Conservation (phyloP, 2,888 invertebrate genomes). For the Chalcosyrphus nemorum region DNA sequence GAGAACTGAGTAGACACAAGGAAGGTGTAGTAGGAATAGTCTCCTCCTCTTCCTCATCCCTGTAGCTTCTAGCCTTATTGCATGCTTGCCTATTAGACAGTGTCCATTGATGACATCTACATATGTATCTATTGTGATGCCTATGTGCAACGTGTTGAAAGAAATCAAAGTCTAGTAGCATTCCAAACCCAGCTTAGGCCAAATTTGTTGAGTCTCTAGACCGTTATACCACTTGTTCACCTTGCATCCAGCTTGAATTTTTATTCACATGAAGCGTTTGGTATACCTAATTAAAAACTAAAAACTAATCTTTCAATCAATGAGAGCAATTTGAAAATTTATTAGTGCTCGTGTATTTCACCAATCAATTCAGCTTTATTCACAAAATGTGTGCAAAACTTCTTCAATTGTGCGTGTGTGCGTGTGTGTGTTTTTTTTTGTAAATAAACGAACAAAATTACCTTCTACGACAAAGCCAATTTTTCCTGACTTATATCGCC, state of each 20-base stretch:
- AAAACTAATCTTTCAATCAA: neutral
- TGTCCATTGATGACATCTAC: no score
- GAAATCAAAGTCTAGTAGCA: no score
- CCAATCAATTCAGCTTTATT: neutral
- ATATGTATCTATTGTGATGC: no score
- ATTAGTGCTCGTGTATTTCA: neutral
- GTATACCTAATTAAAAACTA: no score
- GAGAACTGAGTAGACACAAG: neutral
- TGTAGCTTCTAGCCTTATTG: neutral
- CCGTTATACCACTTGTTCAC: no score
- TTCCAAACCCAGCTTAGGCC: no score
- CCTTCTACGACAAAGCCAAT: neutral
- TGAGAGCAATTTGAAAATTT: neutral
- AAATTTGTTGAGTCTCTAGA: no score
- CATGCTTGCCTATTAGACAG: neutral
- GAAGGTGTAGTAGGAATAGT: neutral
- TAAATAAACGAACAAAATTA: constrained; percentile 17
- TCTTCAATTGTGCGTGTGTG: constrained; percentile 13
- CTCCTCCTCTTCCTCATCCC: neutral
- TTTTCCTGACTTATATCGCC: constrained; percentile 13
- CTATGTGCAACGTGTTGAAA: no score
- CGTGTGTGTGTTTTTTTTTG: no score
- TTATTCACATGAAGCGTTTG: no score
- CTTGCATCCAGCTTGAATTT: no score
- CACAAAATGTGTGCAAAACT: neutral